These are phyloP conservation scores for Aporophyla nigra DNA, from an alignment of 2,888 invertebrate genomes.

Conservation along the genomic window DNA sequence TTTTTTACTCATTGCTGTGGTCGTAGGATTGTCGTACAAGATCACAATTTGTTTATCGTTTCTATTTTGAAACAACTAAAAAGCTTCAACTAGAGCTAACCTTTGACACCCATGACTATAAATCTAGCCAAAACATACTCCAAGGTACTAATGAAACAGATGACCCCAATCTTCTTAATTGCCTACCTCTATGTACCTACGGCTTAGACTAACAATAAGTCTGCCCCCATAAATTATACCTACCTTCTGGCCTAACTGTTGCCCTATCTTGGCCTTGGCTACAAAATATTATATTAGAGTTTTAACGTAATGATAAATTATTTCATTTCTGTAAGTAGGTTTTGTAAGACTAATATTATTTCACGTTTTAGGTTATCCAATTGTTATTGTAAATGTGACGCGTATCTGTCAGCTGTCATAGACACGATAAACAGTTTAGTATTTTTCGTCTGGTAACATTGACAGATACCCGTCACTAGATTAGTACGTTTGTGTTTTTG, in stretches of 20 bases:
- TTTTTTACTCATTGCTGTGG: background rate
- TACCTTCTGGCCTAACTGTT: constrained; percentile 8
- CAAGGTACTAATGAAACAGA: constrained; percentile 21
- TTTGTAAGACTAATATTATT: too few species aligned
- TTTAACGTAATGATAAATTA: background rate
- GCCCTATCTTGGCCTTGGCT: background rate
- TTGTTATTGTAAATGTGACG: too few species aligned
- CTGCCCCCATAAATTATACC: constrained; percentile 47
- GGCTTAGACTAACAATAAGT: background rate
- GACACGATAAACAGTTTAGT: too few species aligned
- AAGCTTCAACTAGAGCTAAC: background rate
- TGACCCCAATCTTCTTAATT: constrained; percentile 44
- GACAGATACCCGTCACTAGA: too few species aligned
- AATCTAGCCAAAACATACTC: constrained; percentile 29
- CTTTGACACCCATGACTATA: constrained; percentile 6
- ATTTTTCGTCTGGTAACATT: too few species aligned
- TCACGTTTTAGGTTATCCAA: too few species aligned
- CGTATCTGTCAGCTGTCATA: too few species aligned
- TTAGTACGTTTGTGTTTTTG: too few species aligned
- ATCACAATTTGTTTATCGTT: background rate
- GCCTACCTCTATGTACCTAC: constrained; percentile 22
- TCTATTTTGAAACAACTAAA: background rate
- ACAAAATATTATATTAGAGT: background rate
- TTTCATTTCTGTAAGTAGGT: too few species aligned
- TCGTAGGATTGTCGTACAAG: background rate